These are phyloP conservation scores for Trachythela sp. DNA, from an alignment of 64 coral and sea anemone species.

Conservation along the genomic window DNA sequence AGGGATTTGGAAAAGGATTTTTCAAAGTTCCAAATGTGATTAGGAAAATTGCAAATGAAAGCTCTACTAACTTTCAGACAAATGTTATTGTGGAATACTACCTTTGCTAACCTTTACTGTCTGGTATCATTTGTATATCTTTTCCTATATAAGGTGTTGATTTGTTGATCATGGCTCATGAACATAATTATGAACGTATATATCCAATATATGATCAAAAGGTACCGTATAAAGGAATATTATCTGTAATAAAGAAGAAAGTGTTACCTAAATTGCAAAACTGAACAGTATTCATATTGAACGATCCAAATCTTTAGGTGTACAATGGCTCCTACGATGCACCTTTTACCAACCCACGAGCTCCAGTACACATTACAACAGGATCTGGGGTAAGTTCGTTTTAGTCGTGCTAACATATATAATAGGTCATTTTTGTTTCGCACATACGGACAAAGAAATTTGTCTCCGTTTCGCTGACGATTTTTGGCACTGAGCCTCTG, in stretches of 20 bases:
- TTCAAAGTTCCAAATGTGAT: too few relatives aligned
- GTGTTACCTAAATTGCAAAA: background rate
- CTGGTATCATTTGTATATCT: background rate
- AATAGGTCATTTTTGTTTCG: background rate
- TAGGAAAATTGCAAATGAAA: too few relatives aligned
- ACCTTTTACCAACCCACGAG: constrained; percentile 83
- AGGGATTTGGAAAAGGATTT: too few relatives aligned
- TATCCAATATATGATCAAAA: constrained; percentile 74
- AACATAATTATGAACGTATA: constrained; percentile 85
- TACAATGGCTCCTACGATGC: constrained; percentile 45
- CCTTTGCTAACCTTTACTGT: background rate
- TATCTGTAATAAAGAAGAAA: too few relatives aligned
- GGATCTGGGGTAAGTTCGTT: constrained; percentile 80
- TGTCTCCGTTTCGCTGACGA: too few relatives aligned
- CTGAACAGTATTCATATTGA: background rate
- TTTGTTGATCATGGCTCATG: constrained; percentile 73
- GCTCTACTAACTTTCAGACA: too few relatives aligned
- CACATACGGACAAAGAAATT: background rate
- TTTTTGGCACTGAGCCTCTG: too few relatives aligned
- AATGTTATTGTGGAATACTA: background rate
- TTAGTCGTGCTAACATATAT: background rate
- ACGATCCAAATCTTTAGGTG: background rate
- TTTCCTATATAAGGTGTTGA: constrained; percentile 64
- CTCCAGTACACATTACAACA: constrained; percentile 83
- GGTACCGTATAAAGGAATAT: too few relatives aligned